Evolutionary conservation across 2,113 vertebrate genomes (phyloP).

Genomic region (Sinocyclocheilus rhinocerous): DNA sequence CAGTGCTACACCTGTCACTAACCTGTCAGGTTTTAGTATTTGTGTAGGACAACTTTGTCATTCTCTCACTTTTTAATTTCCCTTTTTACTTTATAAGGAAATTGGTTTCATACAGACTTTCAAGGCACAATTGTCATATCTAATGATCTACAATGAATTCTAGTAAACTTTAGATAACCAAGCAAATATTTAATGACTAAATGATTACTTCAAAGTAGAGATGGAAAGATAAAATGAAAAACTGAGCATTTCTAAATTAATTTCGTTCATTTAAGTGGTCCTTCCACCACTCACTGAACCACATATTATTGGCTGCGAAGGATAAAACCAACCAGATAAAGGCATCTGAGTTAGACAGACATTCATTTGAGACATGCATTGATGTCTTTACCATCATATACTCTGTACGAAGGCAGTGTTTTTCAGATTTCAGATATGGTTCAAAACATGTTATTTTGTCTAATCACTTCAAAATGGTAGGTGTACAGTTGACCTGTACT

Average conservation of each 20-base stretch:
- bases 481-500: too few species aligned
- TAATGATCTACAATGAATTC: background rate
- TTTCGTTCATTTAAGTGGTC: background rate
- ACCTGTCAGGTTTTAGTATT: constrained; percentile 5
- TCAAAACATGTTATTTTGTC: background rate
- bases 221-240: background rate
- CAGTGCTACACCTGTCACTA: constrained; percentile 14
- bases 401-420: background rate
- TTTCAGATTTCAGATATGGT: too few species aligned
- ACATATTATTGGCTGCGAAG: background rate
- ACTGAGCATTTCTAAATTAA: background rate
- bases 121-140: background rate
- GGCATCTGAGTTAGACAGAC: background rate
- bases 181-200: background rate
- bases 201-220: background rate
- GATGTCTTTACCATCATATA: background rate
- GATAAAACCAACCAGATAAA: background rate
- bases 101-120: background rate
- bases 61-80: background rate
- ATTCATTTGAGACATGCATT: background rate
- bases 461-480: constrained; percentile 10
- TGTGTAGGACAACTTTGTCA: background rate
- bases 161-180: background rate
- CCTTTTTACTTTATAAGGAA: background rate
- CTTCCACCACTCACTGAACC: background rate